Percentiles rank a stretch among this genome's conserved stretches.
Conservation (phyloP, 2,888 invertebrate genomes). For the Eupithecia insigniata region DNA sequence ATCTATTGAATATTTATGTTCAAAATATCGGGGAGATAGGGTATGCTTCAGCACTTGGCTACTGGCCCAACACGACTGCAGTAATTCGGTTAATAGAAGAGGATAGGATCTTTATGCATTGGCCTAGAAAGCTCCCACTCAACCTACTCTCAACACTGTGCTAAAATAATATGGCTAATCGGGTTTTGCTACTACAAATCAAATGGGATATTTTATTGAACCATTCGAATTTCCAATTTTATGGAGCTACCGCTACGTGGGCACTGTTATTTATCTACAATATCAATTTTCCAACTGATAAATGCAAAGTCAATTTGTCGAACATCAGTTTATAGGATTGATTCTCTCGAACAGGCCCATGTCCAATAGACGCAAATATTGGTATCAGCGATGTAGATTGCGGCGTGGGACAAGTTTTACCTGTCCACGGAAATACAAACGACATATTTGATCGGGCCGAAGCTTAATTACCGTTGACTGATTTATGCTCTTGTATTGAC, state of each 20-base stretch:
- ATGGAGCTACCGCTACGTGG: slow-evolving; percentile 37
- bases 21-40: slow-evolving; percentile 49
- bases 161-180: slow-evolving; percentile 51
- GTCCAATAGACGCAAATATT: slow-evolving; percentile 35
- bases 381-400: slow-evolving; percentile 36
- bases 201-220: slow-evolving; percentile 55
- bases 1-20: no score
- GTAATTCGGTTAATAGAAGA: slow-evolving; percentile 57
- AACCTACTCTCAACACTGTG: slow-evolving; percentile 47
- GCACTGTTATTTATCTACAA: slow-evolving; percentile 35
- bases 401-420: slow-evolving; percentile 53
- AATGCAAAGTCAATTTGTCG: slow-evolving; percentile 27
- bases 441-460: slow-evolving; percentile 45
- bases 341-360: slow-evolving; percentile 26
- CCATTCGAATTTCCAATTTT: slow-evolving; percentile 52
- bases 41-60: slow-evolving; percentile 60
- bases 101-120: slow-evolving; percentile 59
- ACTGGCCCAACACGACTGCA: slow-evolving; percentile 58
- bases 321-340: slow-evolving; percentile 34
- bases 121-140: slow-evolving; percentile 62
- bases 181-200: slow-evolving; percentile 52
- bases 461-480: slow-evolving; percentile 39
- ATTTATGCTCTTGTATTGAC: slow-evolving; percentile 46
- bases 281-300: slow-evolving; percentile 41
- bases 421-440: slow-evolving; percentile 49